Evolutionary conservation across 2,888 invertebrate species (phyloP).

Genomic region (Elegia similella): DNA sequence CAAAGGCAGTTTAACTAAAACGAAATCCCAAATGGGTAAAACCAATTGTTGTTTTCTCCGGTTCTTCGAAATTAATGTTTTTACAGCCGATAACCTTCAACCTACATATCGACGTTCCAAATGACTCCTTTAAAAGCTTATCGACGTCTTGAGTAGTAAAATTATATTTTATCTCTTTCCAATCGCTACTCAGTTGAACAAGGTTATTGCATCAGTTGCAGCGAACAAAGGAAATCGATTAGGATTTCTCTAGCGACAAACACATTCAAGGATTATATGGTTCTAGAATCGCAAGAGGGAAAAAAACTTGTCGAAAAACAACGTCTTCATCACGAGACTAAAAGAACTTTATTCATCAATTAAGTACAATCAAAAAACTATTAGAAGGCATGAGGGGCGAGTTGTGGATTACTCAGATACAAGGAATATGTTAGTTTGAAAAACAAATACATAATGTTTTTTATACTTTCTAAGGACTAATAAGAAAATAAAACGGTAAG

Average conservation of each 20-base stretch:
- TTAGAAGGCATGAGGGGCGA: too few relatives aligned
- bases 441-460: too few relatives aligned
- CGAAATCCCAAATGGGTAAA: background rate
- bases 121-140: background rate
- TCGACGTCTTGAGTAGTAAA: background rate
- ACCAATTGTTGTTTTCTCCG: background rate
- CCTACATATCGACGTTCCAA: background rate
- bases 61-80: background rate
- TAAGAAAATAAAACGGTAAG: too few relatives aligned
- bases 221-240: background rate
- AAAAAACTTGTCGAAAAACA: background rate
- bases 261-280: background rate
- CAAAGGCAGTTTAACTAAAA: too few relatives aligned
- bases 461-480: too few relatives aligned
- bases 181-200: background rate
- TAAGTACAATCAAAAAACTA: too few relatives aligned
- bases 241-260: background rate
- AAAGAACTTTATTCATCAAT: too few relatives aligned
- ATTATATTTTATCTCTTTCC: background rate
- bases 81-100: background rate
- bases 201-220: background rate
- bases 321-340: background rate
- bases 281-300: background rate
- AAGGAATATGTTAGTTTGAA: too few relatives aligned
- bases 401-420: too few relatives aligned